These are phyloP conservation scores for Lepidurus packardi DNA, from an alignment of 1,140 invertebrate species.

Conservation along the genomic window DNA sequence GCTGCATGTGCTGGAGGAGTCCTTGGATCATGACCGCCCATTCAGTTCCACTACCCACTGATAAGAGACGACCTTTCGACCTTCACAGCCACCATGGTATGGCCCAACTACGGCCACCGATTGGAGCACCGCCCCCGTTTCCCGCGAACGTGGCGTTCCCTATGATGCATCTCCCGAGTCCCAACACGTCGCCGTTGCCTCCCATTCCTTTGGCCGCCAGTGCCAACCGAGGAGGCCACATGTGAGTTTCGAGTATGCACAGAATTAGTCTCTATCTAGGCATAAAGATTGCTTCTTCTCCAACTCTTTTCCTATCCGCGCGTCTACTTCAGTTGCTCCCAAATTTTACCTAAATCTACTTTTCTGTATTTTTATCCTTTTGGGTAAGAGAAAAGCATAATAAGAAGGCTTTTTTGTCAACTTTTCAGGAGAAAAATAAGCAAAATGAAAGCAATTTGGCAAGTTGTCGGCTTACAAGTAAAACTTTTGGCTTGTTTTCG, in stretches of 20 bases:
- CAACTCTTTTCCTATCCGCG: not conserved
- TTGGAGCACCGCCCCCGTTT: conserved; percentile 35
- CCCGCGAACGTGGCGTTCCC: conserved; percentile 19
- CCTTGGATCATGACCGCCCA: conserved; percentile 43
- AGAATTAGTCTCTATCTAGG: not conserved
- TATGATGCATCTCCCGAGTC: conserved; percentile 4
- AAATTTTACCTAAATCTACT: no score
- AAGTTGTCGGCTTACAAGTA: no score
- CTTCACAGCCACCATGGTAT: conserved; percentile 22
- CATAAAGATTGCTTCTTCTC: not conserved
- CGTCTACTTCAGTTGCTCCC: no score
- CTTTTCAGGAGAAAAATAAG: no score
- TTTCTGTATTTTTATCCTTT: no score
- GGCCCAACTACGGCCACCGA: conserved; percentile 41
- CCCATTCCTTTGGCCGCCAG: conserved; percentile 2
- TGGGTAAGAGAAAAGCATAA: no score
- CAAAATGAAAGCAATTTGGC: no score
- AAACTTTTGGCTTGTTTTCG: no score
- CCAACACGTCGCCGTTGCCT: conserved; percentile 14
- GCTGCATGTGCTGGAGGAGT: conserved; percentile 62
- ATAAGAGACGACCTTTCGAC: conserved; percentile 28
- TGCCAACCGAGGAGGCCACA: conserved; percentile 24
- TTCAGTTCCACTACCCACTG: conserved; percentile 35
- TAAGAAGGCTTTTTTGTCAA: no score
- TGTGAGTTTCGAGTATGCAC: conserved; percentile 30